Conservation (phyloP, 1,140 invertebrate genomes). For the Sitodiplosis mosellana region DNA sequence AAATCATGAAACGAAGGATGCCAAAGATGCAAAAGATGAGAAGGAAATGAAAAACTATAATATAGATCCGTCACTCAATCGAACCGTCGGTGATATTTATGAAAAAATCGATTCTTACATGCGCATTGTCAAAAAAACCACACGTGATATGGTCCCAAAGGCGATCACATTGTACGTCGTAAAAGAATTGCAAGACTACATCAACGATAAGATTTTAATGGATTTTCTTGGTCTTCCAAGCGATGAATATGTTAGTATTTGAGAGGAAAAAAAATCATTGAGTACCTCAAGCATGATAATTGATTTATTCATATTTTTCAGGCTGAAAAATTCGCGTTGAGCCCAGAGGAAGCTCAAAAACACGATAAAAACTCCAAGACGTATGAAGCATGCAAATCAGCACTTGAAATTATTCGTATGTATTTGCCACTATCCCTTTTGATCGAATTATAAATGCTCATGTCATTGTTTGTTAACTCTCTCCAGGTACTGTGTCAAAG, state of each 20-base stretch:
- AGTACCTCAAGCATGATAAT: neutral
- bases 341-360: slow-evolving; percentile 80
- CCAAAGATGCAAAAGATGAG: too few species aligned
- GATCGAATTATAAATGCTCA: too few species aligned
- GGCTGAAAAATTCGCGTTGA: slow-evolving; percentile 94
- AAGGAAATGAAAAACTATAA: slow-evolving; percentile 18
- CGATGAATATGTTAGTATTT: slow-evolving; percentile 43
- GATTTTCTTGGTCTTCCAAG: slow-evolving; percentile 86
- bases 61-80: slow-evolving; percentile 94
- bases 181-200: slow-evolving; percentile 89
- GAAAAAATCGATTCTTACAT: slow-evolving; percentile 97
- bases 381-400: slow-evolving; percentile 96
- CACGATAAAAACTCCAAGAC: slow-evolving; percentile 90
- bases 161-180: slow-evolving; percentile 94
- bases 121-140: slow-evolving; percentile 95
- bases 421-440: neutral
- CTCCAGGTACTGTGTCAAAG: too few species aligned
- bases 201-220: slow-evolving; percentile 80
- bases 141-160: slow-evolving; percentile 89
- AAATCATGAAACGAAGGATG: too few species aligned
- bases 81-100: slow-evolving; percentile 95
- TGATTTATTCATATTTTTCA: slow-evolving; percentile 20
- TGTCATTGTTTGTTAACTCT: too few species aligned
- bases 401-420: slow-evolving; percentile 71
- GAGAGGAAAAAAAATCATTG: too few species aligned